Evolutionary conservation across 2,113 vertebrate genomes (phyloP).

Genomic region (Centrocercus urophasianus): DNA sequence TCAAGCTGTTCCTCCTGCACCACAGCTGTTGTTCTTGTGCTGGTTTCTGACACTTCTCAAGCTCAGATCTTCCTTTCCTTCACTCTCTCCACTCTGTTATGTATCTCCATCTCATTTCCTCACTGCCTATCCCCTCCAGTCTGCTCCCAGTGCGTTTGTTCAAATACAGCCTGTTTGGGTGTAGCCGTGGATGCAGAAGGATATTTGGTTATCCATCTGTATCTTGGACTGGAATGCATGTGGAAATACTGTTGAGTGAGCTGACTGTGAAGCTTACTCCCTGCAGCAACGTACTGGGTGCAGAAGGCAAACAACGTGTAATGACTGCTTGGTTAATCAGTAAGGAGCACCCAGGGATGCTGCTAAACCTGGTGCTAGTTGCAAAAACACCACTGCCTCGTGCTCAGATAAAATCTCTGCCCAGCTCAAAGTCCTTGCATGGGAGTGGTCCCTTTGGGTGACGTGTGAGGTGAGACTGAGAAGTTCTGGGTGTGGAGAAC

Average conservation of each 20-base stretch:
- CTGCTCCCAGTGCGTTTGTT: background rate
- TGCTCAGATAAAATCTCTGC: background rate
- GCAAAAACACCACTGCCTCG: background rate
- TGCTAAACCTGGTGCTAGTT: background rate
- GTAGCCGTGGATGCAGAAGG: slow-evolving; percentile 24
- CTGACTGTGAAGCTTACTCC: background rate
- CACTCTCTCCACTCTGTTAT: background rate
- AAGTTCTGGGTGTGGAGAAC: background rate
- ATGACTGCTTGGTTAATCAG: slow-evolving; percentile 26
- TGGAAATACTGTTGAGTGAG: background rate
- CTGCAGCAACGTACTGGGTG: background rate
- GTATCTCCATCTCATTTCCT: background rate
- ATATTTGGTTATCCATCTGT: background rate
- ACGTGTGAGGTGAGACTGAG: background rate
- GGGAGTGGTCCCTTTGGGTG: background rate
- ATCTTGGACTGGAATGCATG: background rate
- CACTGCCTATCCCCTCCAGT: background rate
- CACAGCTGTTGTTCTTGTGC: accelerated
- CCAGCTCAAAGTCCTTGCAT: background rate
- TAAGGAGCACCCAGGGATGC: background rate
- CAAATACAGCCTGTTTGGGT: background rate
- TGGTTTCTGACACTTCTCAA: background rate
- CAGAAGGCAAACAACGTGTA: background rate
- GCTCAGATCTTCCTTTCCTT: background rate
- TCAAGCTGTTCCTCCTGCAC: background rate